Base-by-base conservation (phyloP, 1,140 invertebrate species). In the Nasonia vitripennis region DNA sequence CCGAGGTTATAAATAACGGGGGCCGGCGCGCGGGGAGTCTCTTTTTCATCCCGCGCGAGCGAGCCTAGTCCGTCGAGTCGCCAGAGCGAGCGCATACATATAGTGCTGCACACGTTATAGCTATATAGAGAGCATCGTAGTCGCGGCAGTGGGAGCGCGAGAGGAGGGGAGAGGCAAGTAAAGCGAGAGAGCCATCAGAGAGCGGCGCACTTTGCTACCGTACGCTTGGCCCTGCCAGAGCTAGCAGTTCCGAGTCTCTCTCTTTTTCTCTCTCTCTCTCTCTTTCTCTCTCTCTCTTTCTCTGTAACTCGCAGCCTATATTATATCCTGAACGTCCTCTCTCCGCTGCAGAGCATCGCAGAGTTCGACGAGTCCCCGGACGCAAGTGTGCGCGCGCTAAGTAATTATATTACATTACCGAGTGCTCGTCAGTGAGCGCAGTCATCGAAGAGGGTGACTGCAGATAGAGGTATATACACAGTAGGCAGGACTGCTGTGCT, bases 1-100 rank as follows among this genome's bases (percentile, higher is more conserved):
- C 90, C 89, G 88, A 90, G 90, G 88, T 91, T 92, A 92, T 92
- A 92, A 91, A 92, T 91, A 91, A 79, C 85, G 85, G 88, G 80
- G 81, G 84, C 78, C 86, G 85, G 86, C 62, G 86, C 68, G 88
- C 87, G 88, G 89, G 87, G 88, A 91, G 90, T 86, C 91, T 92
- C 92, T 92, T 92, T 91, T 89, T 89, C 90, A 90, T 90, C 81
- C 87, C 79, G 86, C 88, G 88, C 79, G 86, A 87, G 88, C 87
- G 34, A 34, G 37, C 45, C 51, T 78, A 78, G 48, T 67, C 37
- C 12, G 34, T 78, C n/a, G 81, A 6, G 1, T 51, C 87, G 79
- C 84, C 87, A 77, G 84, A 27, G 77, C 27, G 91, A 71, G 89
- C 37, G 91, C 89, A 62, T 86, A 86, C 11, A 9, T 51, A 51